phyloP scores from a whole-genome alignment of 2,888 invertebrate genomes.

The Rambutsinella grinnellia region DNA sequence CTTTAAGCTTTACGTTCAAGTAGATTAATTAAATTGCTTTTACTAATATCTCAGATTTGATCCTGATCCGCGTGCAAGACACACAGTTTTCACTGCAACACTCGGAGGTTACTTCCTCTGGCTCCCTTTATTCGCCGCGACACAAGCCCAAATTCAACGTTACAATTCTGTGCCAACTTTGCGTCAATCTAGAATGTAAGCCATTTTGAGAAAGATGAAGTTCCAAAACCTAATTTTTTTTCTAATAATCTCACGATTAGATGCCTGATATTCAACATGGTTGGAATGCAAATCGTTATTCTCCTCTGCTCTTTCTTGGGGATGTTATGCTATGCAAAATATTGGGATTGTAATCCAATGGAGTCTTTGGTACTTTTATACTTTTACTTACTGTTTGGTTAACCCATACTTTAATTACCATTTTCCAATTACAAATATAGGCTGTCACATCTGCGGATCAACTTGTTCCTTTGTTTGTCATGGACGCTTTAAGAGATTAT shows the following conservation, averaged over 20 bases:
- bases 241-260: constrained; percentile 34
- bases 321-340: constrained; percentile 49
- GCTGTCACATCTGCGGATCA: constrained; percentile 53
- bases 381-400: no score
- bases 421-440: constrained; percentile 18
- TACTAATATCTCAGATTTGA: neutral
- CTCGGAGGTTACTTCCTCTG: constrained; percentile 59
- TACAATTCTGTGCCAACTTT: constrained; percentile 61
- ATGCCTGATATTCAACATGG: constrained; percentile 57
- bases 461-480: constrained; percentile 71
- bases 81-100: constrained; percentile 56
- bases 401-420: no score
- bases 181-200: constrained; percentile 50
- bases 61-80: constrained; percentile 49
- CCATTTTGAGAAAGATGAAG: neutral
- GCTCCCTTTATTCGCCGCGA: constrained; percentile 58
- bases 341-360: constrained; percentile 54
- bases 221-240: constrained; percentile 3
- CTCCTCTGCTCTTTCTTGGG: constrained; percentile 55
- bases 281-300: constrained; percentile 58
- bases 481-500: constrained; percentile 73
- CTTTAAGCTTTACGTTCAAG: no score
- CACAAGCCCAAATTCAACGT: constrained; percentile 61
- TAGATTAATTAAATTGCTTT: no score
- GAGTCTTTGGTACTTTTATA: constrained; percentile 29